Percentiles rank a stretch among this genome's conserved stretches.
phyloP scores from a whole-genome alignment of 2,113 vertebrate genomes.

The Rhinoderma darwinii region DNA sequence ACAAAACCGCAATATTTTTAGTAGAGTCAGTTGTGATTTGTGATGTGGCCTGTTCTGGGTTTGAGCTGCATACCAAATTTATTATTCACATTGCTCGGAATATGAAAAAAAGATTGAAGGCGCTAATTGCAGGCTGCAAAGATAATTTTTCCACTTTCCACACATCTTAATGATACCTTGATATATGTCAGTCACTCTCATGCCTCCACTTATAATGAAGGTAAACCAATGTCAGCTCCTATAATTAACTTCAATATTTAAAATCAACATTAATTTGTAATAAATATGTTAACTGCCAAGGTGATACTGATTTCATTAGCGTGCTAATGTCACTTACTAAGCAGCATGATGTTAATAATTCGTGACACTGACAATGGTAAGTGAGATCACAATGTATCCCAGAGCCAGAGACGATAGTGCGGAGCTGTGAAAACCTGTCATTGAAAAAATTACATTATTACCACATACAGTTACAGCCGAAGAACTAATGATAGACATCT shows the following conservation, averaged over 20 bases:
- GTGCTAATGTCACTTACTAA: slow-evolving; percentile 57
- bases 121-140: slow-evolving; percentile 46
- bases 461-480: background rate
- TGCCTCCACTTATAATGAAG: slow-evolving; percentile 34
- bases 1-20: background rate
- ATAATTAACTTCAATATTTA: slow-evolving; percentile 60
- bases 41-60: background rate
- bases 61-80: background rate
- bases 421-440: slow-evolving; percentile 12
- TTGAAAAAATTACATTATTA: background rate
- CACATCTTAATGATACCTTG: slow-evolving; percentile 53
- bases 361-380: slow-evolving; percentile 53
- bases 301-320: slow-evolving; percentile 54
- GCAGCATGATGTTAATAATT: slow-evolving; percentile 50
- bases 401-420: background rate
- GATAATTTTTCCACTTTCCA: slow-evolving; percentile 29
- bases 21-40: background rate
- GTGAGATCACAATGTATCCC: slow-evolving; percentile 40
- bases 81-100: background rate
- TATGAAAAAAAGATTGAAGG: slow-evolving; percentile 25
- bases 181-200: slow-evolving; percentile 55
- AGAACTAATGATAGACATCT: background rate
- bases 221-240: slow-evolving; percentile 54
- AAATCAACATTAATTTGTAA: slow-evolving; percentile 61
- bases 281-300: slow-evolving; percentile 59